Evolutionary conservation across 2,888 invertebrate genomes (phyloP).

Genomic region (Cactoblastis cactorum): DNA sequence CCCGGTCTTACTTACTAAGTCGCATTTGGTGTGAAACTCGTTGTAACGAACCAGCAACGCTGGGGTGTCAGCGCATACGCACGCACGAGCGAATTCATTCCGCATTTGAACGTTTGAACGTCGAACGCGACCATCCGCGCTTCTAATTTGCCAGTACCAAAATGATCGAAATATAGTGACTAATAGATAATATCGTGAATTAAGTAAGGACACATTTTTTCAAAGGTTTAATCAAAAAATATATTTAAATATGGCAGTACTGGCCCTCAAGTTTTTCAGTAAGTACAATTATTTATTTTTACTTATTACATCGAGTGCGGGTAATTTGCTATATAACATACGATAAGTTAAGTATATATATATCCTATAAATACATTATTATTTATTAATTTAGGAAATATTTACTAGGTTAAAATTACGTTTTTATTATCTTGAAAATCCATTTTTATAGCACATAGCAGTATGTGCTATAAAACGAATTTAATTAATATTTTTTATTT

Average conservation of each 20-base stretch:
- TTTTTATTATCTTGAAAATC: too few relatives aligned
- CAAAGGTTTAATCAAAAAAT: conserved; percentile 17
- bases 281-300: conserved; percentile 32
- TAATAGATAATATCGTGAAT: background rate
- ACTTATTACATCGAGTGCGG: background rate
- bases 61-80: background rate
- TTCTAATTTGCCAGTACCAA: conserved; percentile 21
- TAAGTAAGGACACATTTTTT: conserved; percentile 24
- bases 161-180: conserved; percentile 30
- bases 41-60: conserved; percentile 27
- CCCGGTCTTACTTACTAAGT: background rate
- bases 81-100: conserved; percentile 19
- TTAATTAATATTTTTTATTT: background rate
- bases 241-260: conserved; percentile 53
- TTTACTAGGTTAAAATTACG: too few relatives aligned
- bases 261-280: conserved; percentile 60
- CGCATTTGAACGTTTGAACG: conserved; percentile 26
- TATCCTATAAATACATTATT: too few relatives aligned
- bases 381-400: too few relatives aligned
- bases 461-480: background rate
- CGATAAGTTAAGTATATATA: too few relatives aligned
- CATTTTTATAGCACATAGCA: too few relatives aligned
- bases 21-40: conserved; percentile 20
- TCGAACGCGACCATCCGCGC: conserved; percentile 30
- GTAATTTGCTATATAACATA: background rate